Evolutionary conservation across 2,113 vertebrate species (phyloP), one percentile per base, ranked within the genome.

Genomic region (Oxyura jamaicensis): DNA sequence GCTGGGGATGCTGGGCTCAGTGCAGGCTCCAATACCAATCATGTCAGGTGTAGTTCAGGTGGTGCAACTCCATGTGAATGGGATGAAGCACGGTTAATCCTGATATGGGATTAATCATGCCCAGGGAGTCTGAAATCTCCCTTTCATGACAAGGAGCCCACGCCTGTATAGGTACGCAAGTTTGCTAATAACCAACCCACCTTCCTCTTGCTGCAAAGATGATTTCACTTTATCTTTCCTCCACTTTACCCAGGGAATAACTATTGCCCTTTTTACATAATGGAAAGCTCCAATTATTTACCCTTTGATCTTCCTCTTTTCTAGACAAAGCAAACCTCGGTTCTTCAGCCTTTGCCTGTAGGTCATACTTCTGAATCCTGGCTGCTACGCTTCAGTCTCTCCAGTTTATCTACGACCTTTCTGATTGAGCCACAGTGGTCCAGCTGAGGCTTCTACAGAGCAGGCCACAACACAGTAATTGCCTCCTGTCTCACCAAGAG

Each of bases 311-410:
- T 50, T 82, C 25, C 8, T 10, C 20, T 56, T 44, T 83, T 22
- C 66, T 71, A 77, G 65, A 53, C 18, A 80, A 86, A 88, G 91
- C 35, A 92, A 76, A 11, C 3, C 22, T 8, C 1, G 2, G 9
- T 78, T 84, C n/a, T 78, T 91, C 76, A 90, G 66, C 16, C 73
- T 81, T 90, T 86, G 44, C 68, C 83, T 83, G 39, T 73, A 73
- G 91, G 58, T 77, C 53, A 53, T n/a, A 52, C 19, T 73, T 90
- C 65, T 33, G 55, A 95, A 77, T 86, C 36, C 79, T 92, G 79
- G 28, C 71, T 88, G 71, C 74, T 5, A 4, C 2, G 5, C 76
- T 69, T 88, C 80, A 52, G 63, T 72, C 72, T 93, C 76, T 33
- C 31, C 69, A 53, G 91, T 87, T 85, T 84, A 69, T 78, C 82